Base-by-base conservation (phyloP, 2,797 vertebrate genomes). In the Balearica regulorum region DNA sequence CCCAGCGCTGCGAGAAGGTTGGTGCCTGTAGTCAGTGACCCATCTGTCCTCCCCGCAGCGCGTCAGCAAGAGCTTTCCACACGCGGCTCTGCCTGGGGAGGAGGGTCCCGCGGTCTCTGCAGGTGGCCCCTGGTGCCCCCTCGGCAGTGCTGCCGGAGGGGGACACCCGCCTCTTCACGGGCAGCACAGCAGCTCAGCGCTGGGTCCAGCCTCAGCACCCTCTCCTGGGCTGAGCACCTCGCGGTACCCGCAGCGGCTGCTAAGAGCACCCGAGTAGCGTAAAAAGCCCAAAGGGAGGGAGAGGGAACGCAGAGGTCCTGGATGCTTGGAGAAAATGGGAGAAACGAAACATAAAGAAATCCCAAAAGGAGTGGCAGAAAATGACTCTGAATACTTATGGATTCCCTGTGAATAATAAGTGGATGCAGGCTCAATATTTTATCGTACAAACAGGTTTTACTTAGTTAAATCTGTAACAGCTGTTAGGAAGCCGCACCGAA, bases 201-300 rank as follows among this genome's bases (percentile, higher is more conserved):
- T 7, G 46, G 48, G 29, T 25, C n/a, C 65, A 9, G 55, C 41
- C 41, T 22, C 64, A 25, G 83, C 72, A 29, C 48, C n/a, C 0
- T 8, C 41, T 16, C 48, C 84, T 16, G 2, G 10, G 46, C 62
- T 5, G 22, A 22, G 66, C 62, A 35, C 64, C 29, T 13, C n/a
- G 1, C 4, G 0, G 28, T 11, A 11, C 83, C 55, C 21, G 0
- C 16, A 1, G 53, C 0, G 24, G n/a, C 39, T 29, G 29, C 1
- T 7, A 5, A 20, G 62, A 58, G 15, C 64, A 64, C 51, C 33
- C 5, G n/a, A 14, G 25, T 2, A 2, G 20, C 0, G 7, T 8
- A 5, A 44, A 49, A 35, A 41, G 6, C 44, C 53, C 35, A 4
- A 29, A 22, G 24, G 55, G 61, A 57, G 35, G 29, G 25, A 61